phyloP scores from a whole-genome alignment of 2,113 vertebrate genomes.

The Amphiprion ocellaris region DNA sequence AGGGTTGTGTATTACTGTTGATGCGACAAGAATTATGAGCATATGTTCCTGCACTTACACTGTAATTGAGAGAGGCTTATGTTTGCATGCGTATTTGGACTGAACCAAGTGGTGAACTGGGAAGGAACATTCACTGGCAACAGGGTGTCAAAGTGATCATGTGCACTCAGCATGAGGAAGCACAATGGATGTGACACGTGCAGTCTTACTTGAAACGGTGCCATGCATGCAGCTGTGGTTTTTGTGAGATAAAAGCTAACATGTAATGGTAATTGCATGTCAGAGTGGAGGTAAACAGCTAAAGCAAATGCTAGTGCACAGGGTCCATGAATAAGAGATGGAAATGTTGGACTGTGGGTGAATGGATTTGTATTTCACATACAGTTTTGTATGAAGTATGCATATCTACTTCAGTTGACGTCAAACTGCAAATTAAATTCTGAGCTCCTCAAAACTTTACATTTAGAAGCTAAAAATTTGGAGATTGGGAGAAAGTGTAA shows the following conservation, averaged over 20 bases:
- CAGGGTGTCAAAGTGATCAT: constrained; percentile 13
- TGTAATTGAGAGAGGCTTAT: not conserved
- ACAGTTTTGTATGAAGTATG: not conserved
- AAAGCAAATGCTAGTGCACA: constrained; percentile 13
- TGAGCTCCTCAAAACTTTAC: not conserved
- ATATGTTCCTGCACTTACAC: not conserved
- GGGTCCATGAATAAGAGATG: constrained; percentile 9
- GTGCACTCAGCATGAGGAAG: constrained; percentile 4
- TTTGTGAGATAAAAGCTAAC: constrained; percentile 10
- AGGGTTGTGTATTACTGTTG: constrained; percentile 1
- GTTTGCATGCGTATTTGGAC: constrained; percentile 14
- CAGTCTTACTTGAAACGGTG: constrained; percentile 2
- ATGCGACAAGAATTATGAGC: constrained; percentile 21
- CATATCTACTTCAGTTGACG: not conserved
- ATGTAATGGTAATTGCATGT: constrained; percentile 4
- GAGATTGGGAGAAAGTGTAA: not conserved
- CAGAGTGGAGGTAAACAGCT: constrained; percentile 22
- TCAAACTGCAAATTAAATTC: not conserved
- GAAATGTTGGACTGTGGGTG: not conserved
- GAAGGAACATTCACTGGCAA: not conserved
- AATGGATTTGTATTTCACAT: constrained; percentile 13
- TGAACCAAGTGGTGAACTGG: not conserved
- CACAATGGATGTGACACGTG: not conserved
- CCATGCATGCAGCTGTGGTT: constrained; percentile 5
- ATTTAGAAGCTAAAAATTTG: not conserved